Evolutionary conservation across 2,888 invertebrate species (phyloP).

Genomic region (Bombylius major): DNA sequence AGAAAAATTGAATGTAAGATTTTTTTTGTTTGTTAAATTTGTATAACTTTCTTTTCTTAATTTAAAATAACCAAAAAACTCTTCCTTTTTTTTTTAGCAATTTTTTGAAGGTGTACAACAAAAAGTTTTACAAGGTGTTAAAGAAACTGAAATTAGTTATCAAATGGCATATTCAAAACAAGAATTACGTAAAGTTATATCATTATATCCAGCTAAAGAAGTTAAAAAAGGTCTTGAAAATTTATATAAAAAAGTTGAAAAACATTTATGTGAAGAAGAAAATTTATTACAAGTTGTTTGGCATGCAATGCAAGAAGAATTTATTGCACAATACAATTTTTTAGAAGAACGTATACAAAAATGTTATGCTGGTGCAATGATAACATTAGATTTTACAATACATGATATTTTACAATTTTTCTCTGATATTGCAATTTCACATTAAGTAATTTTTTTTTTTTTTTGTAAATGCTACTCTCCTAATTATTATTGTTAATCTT

Average conservation of each 20-base stretch:
- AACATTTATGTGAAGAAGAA: constrained; percentile 90
- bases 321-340: constrained; percentile 89
- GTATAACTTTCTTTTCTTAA: too few relatives aligned
- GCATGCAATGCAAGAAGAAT: constrained; percentile 99
- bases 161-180: constrained; percentile 95
- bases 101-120: constrained; percentile 97
- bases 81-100: constrained; percentile 43
- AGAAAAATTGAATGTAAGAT: constrained; percentile 73
- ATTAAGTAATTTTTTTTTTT: constrained; percentile 29
- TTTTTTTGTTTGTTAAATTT: neutral
- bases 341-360: constrained; percentile 86
- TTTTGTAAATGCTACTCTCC: too few relatives aligned
- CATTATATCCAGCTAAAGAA: constrained; percentile 85
- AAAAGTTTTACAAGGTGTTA: constrained; percentile 85
- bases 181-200: constrained; percentile 87
- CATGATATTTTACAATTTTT: constrained; percentile 92
- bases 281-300: constrained; percentile 92
- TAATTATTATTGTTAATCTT: too few relatives aligned
- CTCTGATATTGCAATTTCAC: constrained; percentile 94
- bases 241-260: constrained; percentile 91
- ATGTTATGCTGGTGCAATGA: constrained; percentile 93
- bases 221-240: constrained; percentile 88
- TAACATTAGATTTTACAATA: constrained; percentile 87
- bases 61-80: neutral
- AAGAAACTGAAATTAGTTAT: constrained; percentile 94